These are phyloP conservation scores for Cyclophora punctaria DNA, from an alignment of 2,888 invertebrate genomes.

Conservation along the genomic window DNA sequence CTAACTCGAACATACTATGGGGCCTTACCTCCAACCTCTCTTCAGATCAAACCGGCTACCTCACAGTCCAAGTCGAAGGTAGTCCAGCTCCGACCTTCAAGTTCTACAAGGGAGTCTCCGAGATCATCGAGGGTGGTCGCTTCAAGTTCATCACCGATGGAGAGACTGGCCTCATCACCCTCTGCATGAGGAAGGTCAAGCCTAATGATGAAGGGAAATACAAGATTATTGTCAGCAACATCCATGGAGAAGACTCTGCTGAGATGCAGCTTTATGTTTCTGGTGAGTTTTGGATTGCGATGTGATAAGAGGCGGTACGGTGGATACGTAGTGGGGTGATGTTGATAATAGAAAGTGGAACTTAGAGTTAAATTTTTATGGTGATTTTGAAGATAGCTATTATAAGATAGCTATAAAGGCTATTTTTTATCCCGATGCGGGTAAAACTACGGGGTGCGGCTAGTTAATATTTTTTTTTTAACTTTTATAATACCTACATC, in stretches of 20 bases:
- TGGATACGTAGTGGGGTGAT: too few relatives aligned
- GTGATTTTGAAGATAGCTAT: too few relatives aligned
- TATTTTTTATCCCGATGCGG: too few relatives aligned
- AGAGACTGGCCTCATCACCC: slow-evolving; percentile 91
- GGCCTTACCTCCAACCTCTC: not conserved
- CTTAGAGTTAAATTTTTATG: too few relatives aligned
- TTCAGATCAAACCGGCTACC: slow-evolving; percentile 92
- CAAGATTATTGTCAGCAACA: slow-evolving; percentile 92
- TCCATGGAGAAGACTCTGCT: slow-evolving; percentile 95
- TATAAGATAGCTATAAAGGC: too few relatives aligned
- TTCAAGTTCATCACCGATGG: slow-evolving; percentile 97
- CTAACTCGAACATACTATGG: too few relatives aligned
- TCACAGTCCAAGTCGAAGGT: slow-evolving; percentile 95
- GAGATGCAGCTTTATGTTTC: slow-evolving; percentile 98
- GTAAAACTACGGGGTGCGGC: too few relatives aligned
- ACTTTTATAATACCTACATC: too few relatives aligned
- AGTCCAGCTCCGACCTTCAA: slow-evolving; percentile 96
- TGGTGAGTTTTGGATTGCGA: slow-evolving; percentile 76
- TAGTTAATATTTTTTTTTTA: too few relatives aligned
- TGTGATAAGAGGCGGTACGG: too few relatives aligned
- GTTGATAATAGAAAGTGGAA: too few relatives aligned
- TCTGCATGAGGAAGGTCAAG: slow-evolving; percentile 96
- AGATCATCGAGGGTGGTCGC: slow-evolving; percentile 95
- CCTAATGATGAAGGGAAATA: slow-evolving; percentile 98
- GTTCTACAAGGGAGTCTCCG: slow-evolving; percentile 95